Conservation (phyloP, 2,113 vertebrate species). For the Catagonus wagneri region DNA sequence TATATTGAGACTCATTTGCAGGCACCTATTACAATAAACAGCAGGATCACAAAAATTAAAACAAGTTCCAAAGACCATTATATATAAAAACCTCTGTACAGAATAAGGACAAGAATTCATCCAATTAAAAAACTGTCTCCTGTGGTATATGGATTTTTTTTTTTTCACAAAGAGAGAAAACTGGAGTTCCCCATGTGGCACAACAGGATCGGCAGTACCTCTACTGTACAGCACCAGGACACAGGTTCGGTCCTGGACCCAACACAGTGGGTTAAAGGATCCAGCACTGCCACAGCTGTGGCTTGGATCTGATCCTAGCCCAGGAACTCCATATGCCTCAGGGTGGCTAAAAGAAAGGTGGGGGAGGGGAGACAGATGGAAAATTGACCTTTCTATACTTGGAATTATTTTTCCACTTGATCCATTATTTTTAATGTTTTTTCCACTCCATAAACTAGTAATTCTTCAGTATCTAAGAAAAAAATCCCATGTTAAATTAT, state of each 20-base stretch:
- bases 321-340: no score
- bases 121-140: conserved; percentile 60
- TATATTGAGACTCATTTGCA: conserved; percentile 83
- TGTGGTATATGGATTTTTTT: conserved; percentile 41
- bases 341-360: no score
- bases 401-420: not conserved
- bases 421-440: not conserved
- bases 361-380: no score
- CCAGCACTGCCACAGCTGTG: no score
- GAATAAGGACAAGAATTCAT: conserved; percentile 83
- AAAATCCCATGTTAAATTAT: conserved; percentile 40
- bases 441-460: conserved; percentile 73
- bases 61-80: conserved; percentile 89
- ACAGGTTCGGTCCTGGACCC: no score
- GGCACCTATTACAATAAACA: conserved; percentile 88
- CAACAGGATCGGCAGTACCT: no score
- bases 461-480: conserved; percentile 79
- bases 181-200: no score
- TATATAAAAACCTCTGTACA: conserved; percentile 99
- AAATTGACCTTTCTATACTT: conserved; percentile 2
- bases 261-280: no score
- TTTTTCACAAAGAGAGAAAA: conserved; percentile 40
- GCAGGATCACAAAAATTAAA: conserved; percentile 85
- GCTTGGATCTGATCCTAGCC: no score
- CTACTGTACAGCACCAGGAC: no score